Evolutionary conservation across 2,888 invertebrate species (phyloP).

Genomic region (Cheilosia vernalis): DNA sequence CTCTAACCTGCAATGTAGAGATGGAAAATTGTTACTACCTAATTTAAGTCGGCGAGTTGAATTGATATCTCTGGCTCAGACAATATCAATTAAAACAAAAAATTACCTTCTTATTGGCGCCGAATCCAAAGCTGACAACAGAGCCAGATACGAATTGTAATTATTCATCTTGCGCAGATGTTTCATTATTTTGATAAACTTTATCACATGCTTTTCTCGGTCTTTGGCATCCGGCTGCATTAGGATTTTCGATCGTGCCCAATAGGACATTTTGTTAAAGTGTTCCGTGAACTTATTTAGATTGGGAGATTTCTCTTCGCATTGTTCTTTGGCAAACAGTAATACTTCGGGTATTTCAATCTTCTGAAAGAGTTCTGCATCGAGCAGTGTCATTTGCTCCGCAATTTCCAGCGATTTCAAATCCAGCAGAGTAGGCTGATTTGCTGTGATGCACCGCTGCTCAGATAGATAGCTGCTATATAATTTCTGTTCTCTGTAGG

Average conservation of each 20-base stretch:
- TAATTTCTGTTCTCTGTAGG: constrained; percentile 81
- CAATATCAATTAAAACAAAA: background rate
- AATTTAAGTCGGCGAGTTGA: too few species aligned
- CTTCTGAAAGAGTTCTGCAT: constrained; percentile 96
- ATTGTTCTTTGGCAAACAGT: constrained; percentile 98
- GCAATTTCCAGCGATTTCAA: constrained; percentile 98
- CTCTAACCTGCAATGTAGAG: constrained; percentile 88
- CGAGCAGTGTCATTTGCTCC: constrained; percentile 98
- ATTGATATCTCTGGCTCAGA: too few species aligned
- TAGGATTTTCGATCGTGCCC: constrained; percentile 97
- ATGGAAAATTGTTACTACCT: background rate
- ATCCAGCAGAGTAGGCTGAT: constrained; percentile 89
- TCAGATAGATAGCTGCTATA: constrained; percentile 79
- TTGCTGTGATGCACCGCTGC: constrained; percentile 85
- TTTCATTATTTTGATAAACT: constrained; percentile 99
- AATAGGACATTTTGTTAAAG: constrained; percentile 99
- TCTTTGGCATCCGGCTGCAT: constrained; percentile 97
- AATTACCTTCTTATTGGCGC: constrained; percentile 89
- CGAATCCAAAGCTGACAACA: constrained; percentile 97
- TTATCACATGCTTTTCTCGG: constrained; percentile 96
- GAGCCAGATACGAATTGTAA: constrained; percentile 98
- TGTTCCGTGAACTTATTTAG: constrained; percentile 98
- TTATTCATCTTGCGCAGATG: constrained; percentile 98
- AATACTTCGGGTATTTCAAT: constrained; percentile 99
- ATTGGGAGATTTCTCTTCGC: constrained; percentile 98